phyloP scores from a whole-genome alignment of 2,888 invertebrate genomes.

The Leuctra nigra region DNA sequence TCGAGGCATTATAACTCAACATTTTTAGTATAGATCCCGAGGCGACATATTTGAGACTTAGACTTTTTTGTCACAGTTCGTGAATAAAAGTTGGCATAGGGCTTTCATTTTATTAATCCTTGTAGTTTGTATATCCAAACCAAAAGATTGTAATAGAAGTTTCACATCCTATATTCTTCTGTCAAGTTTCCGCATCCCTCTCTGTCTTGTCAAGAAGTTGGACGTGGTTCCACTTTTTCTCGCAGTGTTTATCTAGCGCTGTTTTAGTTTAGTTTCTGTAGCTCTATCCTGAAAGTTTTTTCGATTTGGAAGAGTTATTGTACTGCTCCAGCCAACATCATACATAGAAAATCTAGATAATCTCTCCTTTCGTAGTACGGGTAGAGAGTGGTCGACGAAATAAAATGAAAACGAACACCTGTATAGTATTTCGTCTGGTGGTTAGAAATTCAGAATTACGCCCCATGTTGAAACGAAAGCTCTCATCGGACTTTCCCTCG shows the following conservation, averaged over 20 bases:
- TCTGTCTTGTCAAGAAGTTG: constrained; percentile 11
- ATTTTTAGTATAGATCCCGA: too few relatives aligned
- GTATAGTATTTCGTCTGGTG: too few relatives aligned
- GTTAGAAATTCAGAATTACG: too few relatives aligned
- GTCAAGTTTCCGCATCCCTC: constrained; percentile 1
- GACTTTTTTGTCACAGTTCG: too few relatives aligned
- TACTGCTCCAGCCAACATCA: background rate
- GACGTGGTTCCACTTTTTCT: background rate
- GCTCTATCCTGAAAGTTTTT: constrained; percentile 7
- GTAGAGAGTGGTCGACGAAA: too few relatives aligned
- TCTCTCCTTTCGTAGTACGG: background rate
- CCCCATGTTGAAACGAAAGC: too few relatives aligned
- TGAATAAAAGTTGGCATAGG: background rate
- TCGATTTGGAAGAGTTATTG: constrained; percentile 11
- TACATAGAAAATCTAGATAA: background rate
- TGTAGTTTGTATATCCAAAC: background rate
- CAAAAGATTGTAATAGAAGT: constrained; percentile 11
- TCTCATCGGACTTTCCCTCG: too few relatives aligned
- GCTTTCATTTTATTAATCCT: background rate
- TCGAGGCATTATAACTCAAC: too few relatives aligned
- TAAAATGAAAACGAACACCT: too few relatives aligned
- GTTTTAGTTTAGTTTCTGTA: constrained; percentile 4
- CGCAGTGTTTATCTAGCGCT: constrained; percentile 8
- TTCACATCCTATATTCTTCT: constrained; percentile 3
- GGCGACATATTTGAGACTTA: too few relatives aligned